Base-by-base conservation (phyloP, 1,140 invertebrate species). In the Rhagoletis pomonella region DNA sequence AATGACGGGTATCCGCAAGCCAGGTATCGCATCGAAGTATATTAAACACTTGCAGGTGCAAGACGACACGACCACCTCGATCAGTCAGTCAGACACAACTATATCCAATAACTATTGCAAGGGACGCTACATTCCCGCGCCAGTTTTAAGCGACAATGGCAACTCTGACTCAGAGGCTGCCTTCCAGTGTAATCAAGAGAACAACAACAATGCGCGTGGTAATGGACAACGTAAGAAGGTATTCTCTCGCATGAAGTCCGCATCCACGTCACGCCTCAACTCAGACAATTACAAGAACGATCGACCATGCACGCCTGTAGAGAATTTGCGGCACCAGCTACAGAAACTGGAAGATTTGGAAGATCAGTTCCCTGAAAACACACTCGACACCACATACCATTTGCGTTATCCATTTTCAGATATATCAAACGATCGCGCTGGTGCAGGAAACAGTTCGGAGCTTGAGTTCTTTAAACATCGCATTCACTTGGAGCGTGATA, bases 381-480 rank as follows among this genome's bases (percentile, higher is more conserved):
- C 95, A 1, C 89, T 94, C 4, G 96, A 96, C 89, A 96, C 96
- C 47, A 95, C 95, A 1, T 97, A 96, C 89, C 96, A 96, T 88
- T 90, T 97, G 69, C 94, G 96, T 77, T 97, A 96, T 93, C 96
- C 96, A 3, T 96, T 96, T 88, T 94, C 95, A 89, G 96, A 96
- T 91, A 95, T 96, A 95, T 92, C 92, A 89, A 90, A 90, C 10
- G 91, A 90, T 0, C 88, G 89, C 1, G 88, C 90, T 3, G 87
- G 85, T 42, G 88, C 55, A 14, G 88, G 86, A 1, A 89, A 59
- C 86, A 94, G 94, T 84, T 96, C 96, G 4, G 96, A 97, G 89
- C 91, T 97, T 88, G 96, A 97, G 90, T 97, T 97, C 93, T 96
- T 97, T 89, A 94, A 96, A 67, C 96, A 97, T 90, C 95, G 96